These are phyloP conservation scores for Clunio marinus DNA, from an alignment of 2,888 invertebrate genomes.

Conservation along the genomic window DNA sequence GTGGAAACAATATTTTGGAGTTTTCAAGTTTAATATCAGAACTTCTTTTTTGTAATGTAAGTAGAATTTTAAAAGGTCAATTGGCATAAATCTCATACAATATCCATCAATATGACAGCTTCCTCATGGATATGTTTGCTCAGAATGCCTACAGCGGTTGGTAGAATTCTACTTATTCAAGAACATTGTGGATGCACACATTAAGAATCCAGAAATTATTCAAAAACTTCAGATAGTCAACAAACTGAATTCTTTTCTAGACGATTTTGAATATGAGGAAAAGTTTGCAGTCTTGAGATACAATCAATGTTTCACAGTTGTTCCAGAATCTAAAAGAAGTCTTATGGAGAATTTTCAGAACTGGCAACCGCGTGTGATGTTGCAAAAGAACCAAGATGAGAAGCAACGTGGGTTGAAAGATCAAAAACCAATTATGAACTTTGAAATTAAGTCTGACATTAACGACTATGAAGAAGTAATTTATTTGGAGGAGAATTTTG, in stretches of 20 bases:
- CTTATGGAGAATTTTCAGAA: conserved; percentile 11
- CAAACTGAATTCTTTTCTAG: background rate
- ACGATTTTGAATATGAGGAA: background rate
- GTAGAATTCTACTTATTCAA: conserved; percentile 1
- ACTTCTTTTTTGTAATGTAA: background rate
- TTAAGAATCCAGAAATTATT: background rate
- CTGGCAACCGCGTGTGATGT: background rate
- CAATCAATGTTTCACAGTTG: conserved; percentile 12
- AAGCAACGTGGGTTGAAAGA: background rate
- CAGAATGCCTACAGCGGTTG: background rate
- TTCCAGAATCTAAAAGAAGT: background rate
- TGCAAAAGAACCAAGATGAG: background rate
- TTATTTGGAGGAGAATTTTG: background rate
- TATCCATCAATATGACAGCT: background rate
- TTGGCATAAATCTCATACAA: background rate
- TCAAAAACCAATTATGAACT: too few relatives aligned
- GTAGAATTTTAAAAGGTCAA: background rate
- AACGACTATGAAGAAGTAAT: background rate
- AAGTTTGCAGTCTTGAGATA: background rate
- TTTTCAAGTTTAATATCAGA: background rate
- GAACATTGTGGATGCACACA: background rate
- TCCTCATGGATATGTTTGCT: background rate
- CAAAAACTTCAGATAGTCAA: background rate
- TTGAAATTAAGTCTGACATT: background rate
- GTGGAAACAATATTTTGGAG: background rate